These are phyloP conservation scores for Neria commutata DNA, from an alignment of 2,888 invertebrate genomes.

Conservation along the genomic window DNA sequence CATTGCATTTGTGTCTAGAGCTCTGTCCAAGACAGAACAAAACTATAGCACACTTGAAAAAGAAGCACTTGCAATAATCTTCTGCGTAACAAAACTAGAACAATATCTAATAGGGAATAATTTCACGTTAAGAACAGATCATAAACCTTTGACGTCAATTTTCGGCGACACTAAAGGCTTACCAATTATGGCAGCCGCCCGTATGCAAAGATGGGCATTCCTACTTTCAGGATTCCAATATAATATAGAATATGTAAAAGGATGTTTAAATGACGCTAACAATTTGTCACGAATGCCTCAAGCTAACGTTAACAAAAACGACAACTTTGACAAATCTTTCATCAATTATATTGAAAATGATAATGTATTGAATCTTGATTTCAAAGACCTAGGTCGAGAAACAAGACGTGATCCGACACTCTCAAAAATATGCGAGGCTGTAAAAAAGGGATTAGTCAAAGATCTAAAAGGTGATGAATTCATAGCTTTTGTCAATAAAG, in stretches of 20 bases:
- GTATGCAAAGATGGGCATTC: slow-evolving; percentile 9
- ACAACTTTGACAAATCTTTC: neutral
- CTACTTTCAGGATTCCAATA: slow-evolving; percentile 11
- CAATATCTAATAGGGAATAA: slow-evolving; percentile 17
- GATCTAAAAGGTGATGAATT: neutral
- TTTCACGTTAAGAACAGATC: slow-evolving; percentile 15
- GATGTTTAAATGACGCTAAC: slow-evolving; percentile 11
- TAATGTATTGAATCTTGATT: slow-evolving; percentile 5
- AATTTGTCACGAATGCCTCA: slow-evolving; percentile 12
- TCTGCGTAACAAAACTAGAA: slow-evolving; percentile 18
- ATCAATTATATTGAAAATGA: neutral
- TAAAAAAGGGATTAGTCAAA: neutral
- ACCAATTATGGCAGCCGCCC: slow-evolving; percentile 12
- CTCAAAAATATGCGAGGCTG: slow-evolving; percentile 5
- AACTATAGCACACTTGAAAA: neutral
- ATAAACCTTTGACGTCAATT: slow-evolving; percentile 6
- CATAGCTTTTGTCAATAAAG: neutral
- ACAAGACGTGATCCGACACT: neutral
- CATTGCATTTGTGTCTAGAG: slow-evolving; percentile 7
- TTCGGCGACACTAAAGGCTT: slow-evolving; percentile 18
- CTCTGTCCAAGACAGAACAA: neutral
- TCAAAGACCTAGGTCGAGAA: slow-evolving; percentile 1
- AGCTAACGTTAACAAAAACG: neutral
- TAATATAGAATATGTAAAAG: slow-evolving; percentile 15
- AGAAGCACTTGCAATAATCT: neutral